These are phyloP conservation scores for Pseudorhiza aurosa DNA, from an alignment of 30 jellyfish, hydroid and myxozoan species.

Conservation along the genomic window DNA sequence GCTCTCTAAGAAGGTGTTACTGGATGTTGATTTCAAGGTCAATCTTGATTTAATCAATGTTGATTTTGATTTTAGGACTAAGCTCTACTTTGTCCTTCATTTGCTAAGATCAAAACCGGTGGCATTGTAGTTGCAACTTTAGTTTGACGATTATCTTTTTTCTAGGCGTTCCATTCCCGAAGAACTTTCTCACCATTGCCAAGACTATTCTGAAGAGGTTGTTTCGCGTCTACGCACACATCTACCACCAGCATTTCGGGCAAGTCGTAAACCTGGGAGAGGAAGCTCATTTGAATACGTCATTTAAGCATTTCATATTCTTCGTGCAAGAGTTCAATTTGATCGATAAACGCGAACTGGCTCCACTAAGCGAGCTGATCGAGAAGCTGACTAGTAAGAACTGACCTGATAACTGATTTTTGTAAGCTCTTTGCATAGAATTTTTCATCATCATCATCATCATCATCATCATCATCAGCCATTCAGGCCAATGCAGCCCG, in stretches of 20 bases:
- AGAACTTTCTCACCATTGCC: conserved; percentile 95
- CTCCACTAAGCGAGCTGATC: conserved; percentile 94
- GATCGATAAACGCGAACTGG: conserved; percentile 97
- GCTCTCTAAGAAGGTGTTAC: no score
- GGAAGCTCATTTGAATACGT: conserved; percentile 95
- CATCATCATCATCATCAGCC: no score
- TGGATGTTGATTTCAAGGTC: no score
- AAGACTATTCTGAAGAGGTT: conserved; percentile 94
- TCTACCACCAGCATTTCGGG: conserved; percentile 96
- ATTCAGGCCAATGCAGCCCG: no score
- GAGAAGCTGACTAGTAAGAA: conserved; percentile 90
- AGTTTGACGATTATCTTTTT: background rate
- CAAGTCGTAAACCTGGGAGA: conserved; percentile 97
- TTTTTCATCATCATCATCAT: no score
- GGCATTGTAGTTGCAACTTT: no score
- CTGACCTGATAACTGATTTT: background rate
- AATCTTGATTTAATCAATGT: no score
- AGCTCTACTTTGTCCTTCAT: no score
- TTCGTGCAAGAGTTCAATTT: conserved; percentile 96
- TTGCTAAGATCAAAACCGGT: no score
- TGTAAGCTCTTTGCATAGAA: background rate
- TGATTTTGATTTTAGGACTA: no score
- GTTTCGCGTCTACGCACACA: conserved; percentile 98
- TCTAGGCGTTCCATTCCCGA: conserved; percentile 97
- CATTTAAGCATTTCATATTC: conserved; percentile 96